Base-by-base conservation (phyloP, 1,140 invertebrate species). In the Macrostomum lignano region DNA sequence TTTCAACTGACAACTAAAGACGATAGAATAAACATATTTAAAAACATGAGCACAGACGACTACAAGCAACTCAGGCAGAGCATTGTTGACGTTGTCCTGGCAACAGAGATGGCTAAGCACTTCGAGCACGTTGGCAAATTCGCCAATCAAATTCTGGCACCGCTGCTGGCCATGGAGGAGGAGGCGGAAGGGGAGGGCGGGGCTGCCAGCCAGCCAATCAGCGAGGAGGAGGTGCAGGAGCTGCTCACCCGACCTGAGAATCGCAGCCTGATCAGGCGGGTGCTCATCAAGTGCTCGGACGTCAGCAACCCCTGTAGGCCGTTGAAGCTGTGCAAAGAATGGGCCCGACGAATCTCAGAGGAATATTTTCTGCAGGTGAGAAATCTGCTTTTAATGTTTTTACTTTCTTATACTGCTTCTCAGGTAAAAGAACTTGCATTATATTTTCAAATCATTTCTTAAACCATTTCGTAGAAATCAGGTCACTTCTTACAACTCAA, bases 221-320 rank as follows among this genome's bases (percentile, higher is more conserved):
- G n/a, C n/a, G n/a, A n/a, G n/a, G n/a, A n/a, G n/a, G n/a, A 44
- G 21, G 44, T 44, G 13, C 35, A 36, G 7, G 32, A 44, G 3
- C 43, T 42, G 17, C 40, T 58, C 21, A 44, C 47, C 5, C 52
- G 61, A 3, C 67, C 70, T 4, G 77, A 84, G 46, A 82, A 82
- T 49, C 63, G 76, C 14, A 64, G 67, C 13, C 57, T 82, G 1
- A 66, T 82, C 9, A 77, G 77, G 44, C 64, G 81, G 38, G 88
- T 91, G 75, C 69, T 91, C 60, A 91, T 93, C 46, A 93, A 93
- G 58, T 88, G 81, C 60, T 75, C 81, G 0, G 82, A 93, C 55
- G 76, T 93, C 1, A 81, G 76, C 10, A 93, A 93, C 60, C 79
- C 81, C 0, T 72, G 74, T 1, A 60, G 82, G 41, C 75, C 77